Conservation (phyloP, 2,797 vertebrate species). For the Botia almorhae region DNA sequence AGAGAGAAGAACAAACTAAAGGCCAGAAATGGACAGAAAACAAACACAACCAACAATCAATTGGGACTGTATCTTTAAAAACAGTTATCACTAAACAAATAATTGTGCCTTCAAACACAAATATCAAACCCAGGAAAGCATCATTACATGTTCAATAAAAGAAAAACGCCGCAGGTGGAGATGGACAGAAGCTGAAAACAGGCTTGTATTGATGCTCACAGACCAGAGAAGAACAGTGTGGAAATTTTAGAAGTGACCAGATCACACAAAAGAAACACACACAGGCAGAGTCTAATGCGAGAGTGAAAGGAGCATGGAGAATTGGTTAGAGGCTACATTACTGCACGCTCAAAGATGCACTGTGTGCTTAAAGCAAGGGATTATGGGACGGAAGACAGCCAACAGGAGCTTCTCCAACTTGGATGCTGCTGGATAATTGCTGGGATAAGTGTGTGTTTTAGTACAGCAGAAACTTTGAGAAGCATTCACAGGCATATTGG, state of each 20-base stretch:
- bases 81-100: background rate
- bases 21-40: background rate
- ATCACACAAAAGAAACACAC: slow-evolving; percentile 70
- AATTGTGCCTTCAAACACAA: background rate
- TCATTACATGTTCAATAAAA: slow-evolving; percentile 31
- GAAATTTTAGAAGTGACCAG: slow-evolving; percentile 76
- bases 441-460: background rate
- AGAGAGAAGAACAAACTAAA: background rate
- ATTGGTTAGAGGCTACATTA: slow-evolving; percentile 63
- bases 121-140: slow-evolving; percentile 16
- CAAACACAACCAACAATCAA: background rate
- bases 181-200: slow-evolving; percentile 60
- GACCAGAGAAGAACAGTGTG: slow-evolving; percentile 70
- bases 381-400: slow-evolving; percentile 73
- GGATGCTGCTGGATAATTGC: slow-evolving; percentile 20
- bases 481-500: background rate
- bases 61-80: background rate
- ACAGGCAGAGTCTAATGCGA: slow-evolving; percentile 68
- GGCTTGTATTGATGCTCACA: slow-evolving; percentile 65
- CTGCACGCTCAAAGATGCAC: slow-evolving; percentile 70
- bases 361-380: slow-evolving; percentile 65
- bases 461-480: background rate
- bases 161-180: slow-evolving; percentile 53
- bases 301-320: slow-evolving; percentile 75
- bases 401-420: slow-evolving; percentile 56